These are phyloP conservation scores for Calyptomena viridis DNA, from an alignment of 2,113 vertebrate species.

Conservation along the genomic window DNA sequence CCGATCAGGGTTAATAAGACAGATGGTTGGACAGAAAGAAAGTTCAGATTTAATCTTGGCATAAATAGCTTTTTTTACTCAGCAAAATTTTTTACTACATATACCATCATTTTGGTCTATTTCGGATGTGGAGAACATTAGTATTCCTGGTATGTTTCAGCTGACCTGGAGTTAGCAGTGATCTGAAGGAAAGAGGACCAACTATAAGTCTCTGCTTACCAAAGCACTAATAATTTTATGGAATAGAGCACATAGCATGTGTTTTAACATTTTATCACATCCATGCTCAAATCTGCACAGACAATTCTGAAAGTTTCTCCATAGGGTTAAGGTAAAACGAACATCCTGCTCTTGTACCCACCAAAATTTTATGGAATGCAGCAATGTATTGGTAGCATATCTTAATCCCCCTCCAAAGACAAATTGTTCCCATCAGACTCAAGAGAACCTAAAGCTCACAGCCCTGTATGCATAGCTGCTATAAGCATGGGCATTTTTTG, in stretches of 20 bases:
- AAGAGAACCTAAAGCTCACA: neutral
- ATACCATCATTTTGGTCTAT: neutral
- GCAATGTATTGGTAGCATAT: neutral
- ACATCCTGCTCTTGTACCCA: neutral
- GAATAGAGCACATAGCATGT: neutral
- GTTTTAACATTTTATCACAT: neutral
- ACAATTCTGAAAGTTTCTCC: neutral
- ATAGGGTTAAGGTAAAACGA: neutral
- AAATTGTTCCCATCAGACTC: neutral
- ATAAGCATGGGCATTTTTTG: neutral
- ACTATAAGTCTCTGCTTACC: neutral
- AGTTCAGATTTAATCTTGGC: neutral
- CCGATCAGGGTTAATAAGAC: neutral
- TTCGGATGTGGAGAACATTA: neutral
- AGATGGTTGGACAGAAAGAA: neutral
- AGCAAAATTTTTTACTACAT: neutral
- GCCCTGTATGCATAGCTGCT: neutral
- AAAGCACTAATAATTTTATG: neutral
- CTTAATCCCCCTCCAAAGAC: neutral
- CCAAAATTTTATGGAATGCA: neutral
- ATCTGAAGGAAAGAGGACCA: neutral
- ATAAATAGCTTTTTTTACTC: neutral
- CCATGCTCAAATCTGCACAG: neutral
- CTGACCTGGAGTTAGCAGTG: neutral
- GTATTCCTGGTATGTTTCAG: neutral